phyloP scores from a whole-genome alignment of 2,113 vertebrate species.

The Ursus arctos region DNA sequence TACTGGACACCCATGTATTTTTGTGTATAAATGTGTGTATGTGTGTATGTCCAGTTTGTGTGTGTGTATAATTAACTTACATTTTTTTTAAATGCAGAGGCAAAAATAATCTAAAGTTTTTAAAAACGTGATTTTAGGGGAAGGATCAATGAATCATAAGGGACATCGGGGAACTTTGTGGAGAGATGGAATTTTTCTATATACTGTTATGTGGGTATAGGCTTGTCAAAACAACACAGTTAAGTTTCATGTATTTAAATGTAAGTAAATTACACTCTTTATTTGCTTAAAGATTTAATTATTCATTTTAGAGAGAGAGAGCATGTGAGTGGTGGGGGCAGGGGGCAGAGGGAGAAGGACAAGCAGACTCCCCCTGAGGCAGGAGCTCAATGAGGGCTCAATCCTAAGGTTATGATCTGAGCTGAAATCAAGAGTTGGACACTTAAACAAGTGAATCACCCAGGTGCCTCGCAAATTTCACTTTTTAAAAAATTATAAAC shows the following conservation, averaged over 20 bases:
- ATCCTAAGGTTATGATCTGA: neutral
- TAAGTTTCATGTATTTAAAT: neutral
- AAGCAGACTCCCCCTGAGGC: neutral
- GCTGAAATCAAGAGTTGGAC: neutral
- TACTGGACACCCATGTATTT: neutral
- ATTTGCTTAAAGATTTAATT: neutral
- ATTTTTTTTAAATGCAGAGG: neutral
- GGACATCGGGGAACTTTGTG: neutral
- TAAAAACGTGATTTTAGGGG: neutral
- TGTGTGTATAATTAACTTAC: neutral
- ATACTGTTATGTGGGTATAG: neutral
- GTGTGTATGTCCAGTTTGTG: neutral
- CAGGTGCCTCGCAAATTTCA: neutral
- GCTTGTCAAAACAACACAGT: neutral
- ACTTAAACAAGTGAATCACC: neutral
- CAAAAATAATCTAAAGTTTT: neutral
- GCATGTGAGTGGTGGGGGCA: neutral
- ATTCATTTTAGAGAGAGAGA: neutral
- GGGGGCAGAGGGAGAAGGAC: neutral
- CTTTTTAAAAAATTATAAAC: neutral
- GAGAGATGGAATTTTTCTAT: neutral
- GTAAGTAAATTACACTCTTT: neutral
- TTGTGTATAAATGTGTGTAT: neutral
- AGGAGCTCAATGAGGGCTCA: neutral
- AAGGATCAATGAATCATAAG: neutral